Conservation (phyloP, 2,797 vertebrate species). For the Enteromius afrohamiltoni region DNA sequence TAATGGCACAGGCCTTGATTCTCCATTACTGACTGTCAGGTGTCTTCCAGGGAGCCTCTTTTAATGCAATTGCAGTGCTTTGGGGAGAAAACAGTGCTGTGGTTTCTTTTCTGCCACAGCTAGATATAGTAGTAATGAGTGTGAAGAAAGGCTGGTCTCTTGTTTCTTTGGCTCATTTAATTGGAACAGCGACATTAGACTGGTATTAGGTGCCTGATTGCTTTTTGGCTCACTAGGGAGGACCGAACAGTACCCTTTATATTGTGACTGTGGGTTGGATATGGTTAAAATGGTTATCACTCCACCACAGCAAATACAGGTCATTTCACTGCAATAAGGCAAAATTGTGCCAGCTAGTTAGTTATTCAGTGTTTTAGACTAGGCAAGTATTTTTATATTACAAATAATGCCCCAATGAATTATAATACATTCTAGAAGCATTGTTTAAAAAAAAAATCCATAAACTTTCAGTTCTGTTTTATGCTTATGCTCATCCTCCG, state of each 20-base stretch:
- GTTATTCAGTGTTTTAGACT: not conserved
- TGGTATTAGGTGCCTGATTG: constrained; percentile 34
- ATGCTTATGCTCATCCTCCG: not conserved
- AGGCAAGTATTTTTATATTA: not conserved
- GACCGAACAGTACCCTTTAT: not conserved
- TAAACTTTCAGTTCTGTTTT: not conserved
- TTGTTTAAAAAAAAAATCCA: not conserved
- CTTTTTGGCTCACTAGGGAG: constrained; percentile 23
- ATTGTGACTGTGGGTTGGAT: not conserved
- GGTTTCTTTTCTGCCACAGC: constrained; percentile 23
- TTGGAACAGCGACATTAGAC: constrained; percentile 35
- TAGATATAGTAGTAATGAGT: constrained; percentile 41
- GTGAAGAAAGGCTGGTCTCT: constrained; percentile 10
- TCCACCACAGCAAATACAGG: not conserved
- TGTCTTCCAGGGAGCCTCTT: constrained; percentile 43
- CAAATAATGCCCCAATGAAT: not conserved
- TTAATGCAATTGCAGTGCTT: constrained; percentile 43
- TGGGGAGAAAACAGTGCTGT: not conserved
- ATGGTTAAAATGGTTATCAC: constrained; percentile 11
- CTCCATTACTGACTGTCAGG: constrained; percentile 43
- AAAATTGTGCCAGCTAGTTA: constrained; percentile 1
- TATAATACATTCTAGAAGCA: not conserved
- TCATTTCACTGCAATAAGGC: not conserved
- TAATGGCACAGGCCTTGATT: constrained; percentile 32
- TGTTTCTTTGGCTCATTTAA: constrained; percentile 33